Evolutionary conservation across 1,140 invertebrate species (phyloP).

Genomic region (Heliothis virescens): DNA sequence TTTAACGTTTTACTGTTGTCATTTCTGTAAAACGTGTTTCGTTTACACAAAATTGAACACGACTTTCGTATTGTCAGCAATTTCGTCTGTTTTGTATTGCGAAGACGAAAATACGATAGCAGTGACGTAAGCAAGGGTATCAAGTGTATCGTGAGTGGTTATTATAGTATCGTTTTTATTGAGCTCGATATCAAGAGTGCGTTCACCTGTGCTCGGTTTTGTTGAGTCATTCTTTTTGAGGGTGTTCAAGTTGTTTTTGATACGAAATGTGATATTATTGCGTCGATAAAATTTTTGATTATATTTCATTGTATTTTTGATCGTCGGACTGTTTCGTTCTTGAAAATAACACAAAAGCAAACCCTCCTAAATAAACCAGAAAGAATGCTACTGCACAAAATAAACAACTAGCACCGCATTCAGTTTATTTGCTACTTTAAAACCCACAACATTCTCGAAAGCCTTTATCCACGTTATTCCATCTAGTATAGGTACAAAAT

Average conservation of each 20-base stretch:
- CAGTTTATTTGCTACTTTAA: conserved; percentile 20
- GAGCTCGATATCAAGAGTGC: conserved; percentile 2
- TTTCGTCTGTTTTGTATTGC: conserved; percentile 35
- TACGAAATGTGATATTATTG: background rate
- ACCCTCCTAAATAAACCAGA: background rate
- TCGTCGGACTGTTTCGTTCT: no score
- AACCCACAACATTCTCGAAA: conserved; percentile 5
- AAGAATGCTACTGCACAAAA: conserved; percentile 1
- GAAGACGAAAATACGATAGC: conserved; percentile 19
- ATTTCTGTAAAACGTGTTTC: conserved; percentile 59
- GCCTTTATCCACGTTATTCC: conserved; percentile 5
- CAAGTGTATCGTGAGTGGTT: conserved; percentile 26
- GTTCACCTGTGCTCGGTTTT: conserved; percentile 10
- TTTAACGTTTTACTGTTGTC: conserved; percentile 59
- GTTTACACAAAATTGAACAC: conserved; percentile 51
- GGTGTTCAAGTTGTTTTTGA: background rate
- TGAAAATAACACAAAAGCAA: no score
- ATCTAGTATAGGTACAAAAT: conserved; percentile 36
- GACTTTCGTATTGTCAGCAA: conserved; percentile 39
- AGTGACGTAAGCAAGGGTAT: conserved; percentile 32
- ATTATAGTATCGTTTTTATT: conserved; percentile 37
- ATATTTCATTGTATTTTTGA: no score
- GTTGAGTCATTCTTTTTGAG: conserved; percentile 7
- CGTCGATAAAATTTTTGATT: background rate
- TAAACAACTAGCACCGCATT: background rate